phyloP scores from a whole-genome alignment of 1,140 invertebrate species.

The Dendroctonus valens region DNA sequence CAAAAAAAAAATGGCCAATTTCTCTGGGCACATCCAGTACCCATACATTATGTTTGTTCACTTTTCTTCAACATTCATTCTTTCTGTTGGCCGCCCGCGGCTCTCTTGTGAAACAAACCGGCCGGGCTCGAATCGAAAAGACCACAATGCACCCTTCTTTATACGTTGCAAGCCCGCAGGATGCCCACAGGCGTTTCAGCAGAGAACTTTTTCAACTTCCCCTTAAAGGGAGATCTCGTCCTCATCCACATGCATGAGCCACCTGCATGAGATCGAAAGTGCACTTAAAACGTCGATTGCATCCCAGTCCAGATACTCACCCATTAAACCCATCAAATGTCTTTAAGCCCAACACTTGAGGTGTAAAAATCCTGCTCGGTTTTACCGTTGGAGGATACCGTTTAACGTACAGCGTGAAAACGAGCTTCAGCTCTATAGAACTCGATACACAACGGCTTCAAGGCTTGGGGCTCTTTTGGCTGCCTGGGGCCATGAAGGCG shows the following conservation, averaged over 20 bases:
- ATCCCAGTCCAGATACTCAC: background rate
- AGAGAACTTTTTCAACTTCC: background rate
- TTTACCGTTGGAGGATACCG: background rate
- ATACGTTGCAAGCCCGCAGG: background rate
- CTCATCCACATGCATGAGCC: no score
- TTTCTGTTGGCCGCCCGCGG: background rate
- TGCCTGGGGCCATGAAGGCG: slow-evolving; percentile 11
- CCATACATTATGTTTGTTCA: no score
- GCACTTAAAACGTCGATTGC: background rate
- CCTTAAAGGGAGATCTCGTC: background rate
- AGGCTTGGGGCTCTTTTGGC: slow-evolving; percentile 5
- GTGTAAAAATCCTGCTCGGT: background rate
- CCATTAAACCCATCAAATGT: background rate
- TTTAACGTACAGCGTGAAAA: slow-evolving; percentile 4
- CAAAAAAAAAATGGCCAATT: no score
- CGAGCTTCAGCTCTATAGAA: slow-evolving; percentile 2
- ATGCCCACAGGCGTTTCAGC: background rate
- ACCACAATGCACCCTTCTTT: slow-evolving; percentile 20
- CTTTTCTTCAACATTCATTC: slow-evolving; percentile 11
- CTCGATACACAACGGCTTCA: slow-evolving; percentile 16
- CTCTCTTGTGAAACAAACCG: slow-evolving; percentile 6
- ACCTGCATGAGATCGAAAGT: background rate
- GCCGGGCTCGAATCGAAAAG: slow-evolving; percentile 13
- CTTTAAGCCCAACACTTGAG: background rate
- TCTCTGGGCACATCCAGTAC: no score